A percentile compares a stretch with the other conserved stretches of the same genome.
phyloP scores from a whole-genome alignment of 2,797 vertebrate species.

The Phalanger gymnotis region DNA sequence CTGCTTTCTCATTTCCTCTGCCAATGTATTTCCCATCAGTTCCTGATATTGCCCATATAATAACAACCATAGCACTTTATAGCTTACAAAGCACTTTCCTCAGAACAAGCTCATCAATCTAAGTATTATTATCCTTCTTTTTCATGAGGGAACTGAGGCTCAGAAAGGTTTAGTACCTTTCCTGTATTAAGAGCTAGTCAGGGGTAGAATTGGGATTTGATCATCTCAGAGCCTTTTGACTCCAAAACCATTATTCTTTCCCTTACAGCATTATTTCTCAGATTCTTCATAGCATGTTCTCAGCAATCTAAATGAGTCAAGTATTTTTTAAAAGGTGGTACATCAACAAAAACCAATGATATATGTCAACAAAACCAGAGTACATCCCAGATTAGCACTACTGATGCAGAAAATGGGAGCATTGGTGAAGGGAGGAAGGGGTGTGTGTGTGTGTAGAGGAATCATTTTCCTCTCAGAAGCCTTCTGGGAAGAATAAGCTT shows the following conservation, averaged over 20 bases:
- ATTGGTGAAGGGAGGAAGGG: background rate
- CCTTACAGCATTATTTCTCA: background rate
- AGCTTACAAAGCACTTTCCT: background rate
- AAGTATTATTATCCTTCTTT: background rate
- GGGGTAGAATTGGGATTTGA: background rate
- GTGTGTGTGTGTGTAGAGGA: background rate
- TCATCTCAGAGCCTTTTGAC: background rate
- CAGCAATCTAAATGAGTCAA: slow-evolving; percentile 10
- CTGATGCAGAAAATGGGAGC: background rate
- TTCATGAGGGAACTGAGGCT: background rate
- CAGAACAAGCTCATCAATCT: background rate
- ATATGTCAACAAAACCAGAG: background rate
- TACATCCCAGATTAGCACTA: background rate
- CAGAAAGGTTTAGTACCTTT: background rate
- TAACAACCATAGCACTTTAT: background rate
- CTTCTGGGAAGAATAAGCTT: background rate
- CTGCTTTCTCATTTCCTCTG: background rate
- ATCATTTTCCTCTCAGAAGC: background rate
- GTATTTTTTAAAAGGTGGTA: background rate
- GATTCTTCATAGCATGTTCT: background rate
- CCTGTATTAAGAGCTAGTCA: background rate
- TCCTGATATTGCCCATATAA: background rate
- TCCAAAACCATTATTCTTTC: background rate
- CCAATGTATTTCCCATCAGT: background rate
- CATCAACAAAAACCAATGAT: background rate